These are phyloP conservation scores for Myripristis murdjan DNA, from an alignment of 2,797 vertebrate genomes.

Conservation along the genomic window DNA sequence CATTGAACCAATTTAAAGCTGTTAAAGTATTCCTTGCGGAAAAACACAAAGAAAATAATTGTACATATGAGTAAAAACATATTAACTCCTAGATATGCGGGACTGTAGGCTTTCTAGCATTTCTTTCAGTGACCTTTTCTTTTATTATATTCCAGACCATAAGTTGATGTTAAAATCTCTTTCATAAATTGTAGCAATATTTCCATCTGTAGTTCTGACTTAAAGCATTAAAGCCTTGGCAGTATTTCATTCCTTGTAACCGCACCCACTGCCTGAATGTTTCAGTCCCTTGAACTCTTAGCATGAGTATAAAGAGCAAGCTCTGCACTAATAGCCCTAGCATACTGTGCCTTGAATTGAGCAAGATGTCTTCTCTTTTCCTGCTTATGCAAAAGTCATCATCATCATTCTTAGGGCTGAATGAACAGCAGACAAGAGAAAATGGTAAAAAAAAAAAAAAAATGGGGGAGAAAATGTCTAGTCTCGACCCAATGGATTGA, in stretches of 20 bases:
- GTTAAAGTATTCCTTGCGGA: neutral
- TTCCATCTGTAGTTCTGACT: neutral
- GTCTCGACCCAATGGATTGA: constrained; percentile 21
- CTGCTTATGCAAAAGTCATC: constrained; percentile 69
- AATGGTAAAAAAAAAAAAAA: neutral
- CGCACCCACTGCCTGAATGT: neutral
- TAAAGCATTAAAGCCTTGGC: neutral
- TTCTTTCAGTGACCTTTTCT: neutral
- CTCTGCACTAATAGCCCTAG: constrained; percentile 23
- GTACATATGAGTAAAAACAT: neutral
- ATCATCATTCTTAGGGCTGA: constrained; percentile 29
- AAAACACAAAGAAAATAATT: neutral
- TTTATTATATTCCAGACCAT: no score
- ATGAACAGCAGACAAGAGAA: constrained; percentile 30
- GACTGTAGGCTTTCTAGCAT: neutral
- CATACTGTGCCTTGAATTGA: constrained; percentile 24
- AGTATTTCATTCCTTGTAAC: constrained; percentile 10
- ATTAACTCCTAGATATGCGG: neutral
- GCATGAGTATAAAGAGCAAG: constrained; percentile 2
- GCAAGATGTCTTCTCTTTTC: constrained; percentile 29
- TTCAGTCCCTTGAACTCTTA: neutral
- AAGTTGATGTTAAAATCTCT: no score
- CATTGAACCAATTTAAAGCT: neutral
- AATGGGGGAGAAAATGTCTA: constrained; percentile 7
- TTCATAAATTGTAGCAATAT: neutral